Percentiles rank a stretch among this genome's conserved stretches.
Conservation (phyloP, 2,113 vertebrate species). For the Oreotrochilus melanogaster region DNA sequence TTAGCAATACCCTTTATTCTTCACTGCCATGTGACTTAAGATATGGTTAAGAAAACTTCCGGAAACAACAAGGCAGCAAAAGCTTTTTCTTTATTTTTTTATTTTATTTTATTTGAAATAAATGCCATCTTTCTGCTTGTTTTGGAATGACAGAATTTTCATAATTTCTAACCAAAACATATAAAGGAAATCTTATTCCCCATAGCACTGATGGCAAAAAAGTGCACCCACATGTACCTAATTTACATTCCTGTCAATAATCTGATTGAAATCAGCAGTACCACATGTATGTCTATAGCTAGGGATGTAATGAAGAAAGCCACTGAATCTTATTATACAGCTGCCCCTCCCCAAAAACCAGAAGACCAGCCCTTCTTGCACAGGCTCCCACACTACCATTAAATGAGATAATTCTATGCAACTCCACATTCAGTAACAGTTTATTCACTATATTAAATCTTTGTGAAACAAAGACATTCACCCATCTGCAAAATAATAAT, state of each 20-base stretch:
- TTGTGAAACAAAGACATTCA: not conserved
- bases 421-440: not conserved
- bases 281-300: not conserved
- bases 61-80: not conserved
- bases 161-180: not conserved
- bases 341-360: not conserved
- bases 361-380: not conserved
- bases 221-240: rapidly evolving
- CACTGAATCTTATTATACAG: not conserved
- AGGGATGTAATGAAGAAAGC: not conserved
- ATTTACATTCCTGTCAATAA: not conserved
- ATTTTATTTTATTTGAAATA: not conserved
- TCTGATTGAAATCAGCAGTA: not conserved
- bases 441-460: not conserved
- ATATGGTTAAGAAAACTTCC: not conserved
- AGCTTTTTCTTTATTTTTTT: not conserved
- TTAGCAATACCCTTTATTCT: not conserved
- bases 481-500: not conserved
- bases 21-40: not conserved
- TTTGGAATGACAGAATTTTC: not conserved
- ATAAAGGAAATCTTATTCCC: not conserved
- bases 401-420: not conserved
- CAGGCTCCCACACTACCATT: not conserved
- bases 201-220: not conserved
- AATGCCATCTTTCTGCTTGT: not conserved